phyloP scores from a whole-genome alignment of 2,797 vertebrate species.

The Megaceryle alcyon region DNA sequence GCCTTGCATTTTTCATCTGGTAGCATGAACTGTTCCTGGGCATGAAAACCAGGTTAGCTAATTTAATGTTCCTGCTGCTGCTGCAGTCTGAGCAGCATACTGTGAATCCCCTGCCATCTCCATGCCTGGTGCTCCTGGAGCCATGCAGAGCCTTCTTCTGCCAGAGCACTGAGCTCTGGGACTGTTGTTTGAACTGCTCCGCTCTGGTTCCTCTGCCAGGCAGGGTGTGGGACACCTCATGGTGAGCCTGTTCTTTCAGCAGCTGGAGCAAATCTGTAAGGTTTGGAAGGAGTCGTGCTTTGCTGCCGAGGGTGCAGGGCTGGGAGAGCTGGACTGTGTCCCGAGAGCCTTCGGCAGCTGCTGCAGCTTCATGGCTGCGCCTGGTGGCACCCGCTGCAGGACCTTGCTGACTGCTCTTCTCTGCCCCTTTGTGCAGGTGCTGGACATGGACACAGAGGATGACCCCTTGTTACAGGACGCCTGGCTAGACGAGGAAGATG shows the following conservation, averaged over 20 bases:
- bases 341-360: not conserved
- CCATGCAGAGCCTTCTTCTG: not conserved
- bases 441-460: slow-evolving; percentile 89
- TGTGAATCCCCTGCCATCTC: not conserved
- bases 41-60: not conserved
- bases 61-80: not conserved
- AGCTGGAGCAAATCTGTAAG: not conserved
- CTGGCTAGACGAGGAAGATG: slow-evolving; percentile 85
- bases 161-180: not conserved
- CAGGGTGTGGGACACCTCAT: not conserved
- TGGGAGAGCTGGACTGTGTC: not conserved
- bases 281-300: not conserved
- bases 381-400: not conserved
- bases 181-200: not conserved
- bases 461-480: slow-evolving; percentile 88
- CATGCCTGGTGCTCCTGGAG: not conserved
- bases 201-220: not conserved
- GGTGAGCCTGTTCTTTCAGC: not conserved
- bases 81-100: not conserved
- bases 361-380: not conserved
- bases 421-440: not conserved
- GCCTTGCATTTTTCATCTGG: not conserved
- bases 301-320: not conserved
- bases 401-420: slow-evolving; percentile 15
- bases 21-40: not conserved